Evolutionary conservation across 2,888 invertebrate genomes (phyloP).

Genomic region (Phragmatobia fuliginosa): DNA sequence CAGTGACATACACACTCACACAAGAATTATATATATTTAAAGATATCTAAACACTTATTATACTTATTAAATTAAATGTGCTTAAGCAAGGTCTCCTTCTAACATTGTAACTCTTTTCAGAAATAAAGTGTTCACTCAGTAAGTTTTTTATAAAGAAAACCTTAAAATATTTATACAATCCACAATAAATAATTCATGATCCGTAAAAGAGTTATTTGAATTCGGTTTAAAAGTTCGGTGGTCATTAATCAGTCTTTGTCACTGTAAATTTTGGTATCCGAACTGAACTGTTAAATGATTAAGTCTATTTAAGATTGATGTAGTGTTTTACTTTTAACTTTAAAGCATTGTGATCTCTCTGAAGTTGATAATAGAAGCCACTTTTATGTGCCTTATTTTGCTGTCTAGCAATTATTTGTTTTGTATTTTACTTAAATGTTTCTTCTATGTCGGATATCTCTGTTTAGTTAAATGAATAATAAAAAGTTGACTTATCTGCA

Average conservation of each 20-base stretch:
- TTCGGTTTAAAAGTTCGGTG: constrained; percentile 56
- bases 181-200: constrained; percentile 64
- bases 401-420: background rate
- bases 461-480: background rate
- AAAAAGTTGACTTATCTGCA: too few species aligned
- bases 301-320: constrained; percentile 30
- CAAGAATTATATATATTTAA: too few species aligned
- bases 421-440: background rate
- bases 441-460: background rate
- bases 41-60: too few species aligned
- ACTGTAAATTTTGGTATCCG: constrained; percentile 35
- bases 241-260: constrained; percentile 59
- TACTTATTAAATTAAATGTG: background rate
- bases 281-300: constrained; percentile 19
- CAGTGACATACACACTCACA: too few species aligned
- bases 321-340: background rate
- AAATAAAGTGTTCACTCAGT: constrained; percentile 18
- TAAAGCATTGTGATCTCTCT: background rate
- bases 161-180: constrained; percentile 50
- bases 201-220: constrained; percentile 67
- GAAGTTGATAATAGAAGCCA: background rate
- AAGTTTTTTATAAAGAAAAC: constrained; percentile 29
- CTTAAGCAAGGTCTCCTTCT: background rate
- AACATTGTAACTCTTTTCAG: constrained; percentile 9
- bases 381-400: background rate